phyloP scores from a whole-genome alignment of 2,113 vertebrate species.

The Felis catus region F.catus_Fca126_mat1.0 CM031421.1:17335501-17336000 shows the following conservation, averaged over 20 bases:
- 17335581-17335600: background rate
- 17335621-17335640: accelerated
- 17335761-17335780: background rate
- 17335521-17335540: background rate
- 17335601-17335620: background rate
- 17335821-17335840: background rate
- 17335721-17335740: background rate
- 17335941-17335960: background rate
- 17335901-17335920: background rate
- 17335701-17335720: background rate
- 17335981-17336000: background rate
- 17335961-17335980: background rate
- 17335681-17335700: background rate
- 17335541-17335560: accelerated
- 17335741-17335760: background rate
- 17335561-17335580: accelerated
- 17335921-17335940: too few species aligned
- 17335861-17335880: background rate
- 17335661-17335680: background rate
- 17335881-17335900: background rate
- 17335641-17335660: background rate
- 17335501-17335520: background rate
- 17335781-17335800: background rate
- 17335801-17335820: background rate
- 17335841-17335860: background rate